Conservation (phyloP, 2,888 invertebrate genomes). For the Drosophila cognata region DNA sequence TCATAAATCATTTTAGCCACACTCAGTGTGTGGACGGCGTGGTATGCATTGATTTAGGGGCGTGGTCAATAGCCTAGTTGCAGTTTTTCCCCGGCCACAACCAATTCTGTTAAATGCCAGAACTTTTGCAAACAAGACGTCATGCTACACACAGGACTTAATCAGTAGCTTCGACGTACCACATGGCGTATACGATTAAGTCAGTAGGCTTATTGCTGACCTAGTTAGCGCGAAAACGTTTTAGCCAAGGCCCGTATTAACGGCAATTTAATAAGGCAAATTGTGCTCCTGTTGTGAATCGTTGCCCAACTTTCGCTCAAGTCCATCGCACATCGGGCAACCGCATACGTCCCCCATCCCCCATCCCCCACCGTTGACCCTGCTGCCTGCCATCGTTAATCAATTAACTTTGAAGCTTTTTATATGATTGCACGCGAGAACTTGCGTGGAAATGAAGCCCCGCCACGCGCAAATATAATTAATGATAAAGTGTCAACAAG, state of each 20-base stretch:
- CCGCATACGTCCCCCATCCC: background rate
- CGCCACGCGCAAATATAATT: constrained; percentile 68
- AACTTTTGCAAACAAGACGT: constrained; percentile 9
- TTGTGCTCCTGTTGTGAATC: constrained; percentile 62
- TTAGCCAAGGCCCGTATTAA: constrained; percentile 38
- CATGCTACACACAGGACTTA: constrained; percentile 23
- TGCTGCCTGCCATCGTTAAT: constrained; percentile 56
- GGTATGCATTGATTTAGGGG: constrained; percentile 65
- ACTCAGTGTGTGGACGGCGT: background rate
- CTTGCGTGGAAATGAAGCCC: constrained; percentile 27
- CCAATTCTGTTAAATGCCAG: constrained; percentile 21
- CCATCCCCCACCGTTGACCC: background rate
- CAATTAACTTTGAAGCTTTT: constrained; percentile 69
- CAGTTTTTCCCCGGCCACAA: constrained; percentile 22
- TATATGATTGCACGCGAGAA: constrained; percentile 59
- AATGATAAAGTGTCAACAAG: constrained; percentile 74
- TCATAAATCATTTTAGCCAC: constrained; percentile 69
- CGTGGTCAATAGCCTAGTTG: constrained; percentile 43
- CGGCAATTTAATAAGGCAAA: constrained; percentile 74
- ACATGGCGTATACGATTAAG: constrained; percentile 36
- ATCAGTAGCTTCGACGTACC: constrained; percentile 26
- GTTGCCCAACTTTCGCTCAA: constrained; percentile 32
- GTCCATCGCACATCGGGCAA: constrained; percentile 16
- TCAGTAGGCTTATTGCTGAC: constrained; percentile 41
- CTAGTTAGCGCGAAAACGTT: constrained; percentile 39